Percentiles rank a stretch among this genome's conserved stretches.
phyloP scores from a whole-genome alignment of 2,888 invertebrate species.

The Callinectes sapidus region DNA sequence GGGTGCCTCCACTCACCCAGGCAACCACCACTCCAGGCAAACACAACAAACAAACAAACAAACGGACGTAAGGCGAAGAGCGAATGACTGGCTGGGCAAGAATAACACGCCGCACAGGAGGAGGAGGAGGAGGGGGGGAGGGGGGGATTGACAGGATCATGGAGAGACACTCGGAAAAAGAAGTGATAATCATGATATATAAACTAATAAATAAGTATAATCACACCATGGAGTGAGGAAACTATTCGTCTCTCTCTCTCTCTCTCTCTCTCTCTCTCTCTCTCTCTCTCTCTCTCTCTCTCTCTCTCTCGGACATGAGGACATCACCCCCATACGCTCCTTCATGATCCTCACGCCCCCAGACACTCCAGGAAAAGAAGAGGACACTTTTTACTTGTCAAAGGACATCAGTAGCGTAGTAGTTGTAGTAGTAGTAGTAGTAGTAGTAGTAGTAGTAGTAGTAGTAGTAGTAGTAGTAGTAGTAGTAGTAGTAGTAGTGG shows the following conservation, averaged over 20 bases:
- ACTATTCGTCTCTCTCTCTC: constrained; percentile 41
- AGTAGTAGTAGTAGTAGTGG: background rate
- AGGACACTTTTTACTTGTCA: background rate
- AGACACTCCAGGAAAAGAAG: background rate
- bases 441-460: background rate
- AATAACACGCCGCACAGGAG: background rate
- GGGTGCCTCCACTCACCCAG: background rate
- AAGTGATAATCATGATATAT: background rate
- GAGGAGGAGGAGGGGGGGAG: background rate
- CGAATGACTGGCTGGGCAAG: constrained; percentile 10
- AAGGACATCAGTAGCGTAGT: background rate
- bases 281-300: constrained; percentile 47
- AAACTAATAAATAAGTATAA: background rate
- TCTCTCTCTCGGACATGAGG: background rate
- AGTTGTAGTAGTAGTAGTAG: background rate
- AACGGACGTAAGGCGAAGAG: constrained; percentile 23
- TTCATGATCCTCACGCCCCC: no score
- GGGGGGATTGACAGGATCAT: background rate
- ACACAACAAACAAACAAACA: constrained; percentile 33
- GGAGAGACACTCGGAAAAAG: background rate
- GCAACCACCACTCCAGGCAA: constrained; percentile 30
- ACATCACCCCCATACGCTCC: background rate
- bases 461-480: background rate
- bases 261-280: constrained; percentile 56
- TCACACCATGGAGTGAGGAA: background rate